Evolutionary conservation across 1,140 invertebrate species (phyloP), one percentile per base, ranked within the genome.

Genomic region (Monochamus saltuarius): DNA sequence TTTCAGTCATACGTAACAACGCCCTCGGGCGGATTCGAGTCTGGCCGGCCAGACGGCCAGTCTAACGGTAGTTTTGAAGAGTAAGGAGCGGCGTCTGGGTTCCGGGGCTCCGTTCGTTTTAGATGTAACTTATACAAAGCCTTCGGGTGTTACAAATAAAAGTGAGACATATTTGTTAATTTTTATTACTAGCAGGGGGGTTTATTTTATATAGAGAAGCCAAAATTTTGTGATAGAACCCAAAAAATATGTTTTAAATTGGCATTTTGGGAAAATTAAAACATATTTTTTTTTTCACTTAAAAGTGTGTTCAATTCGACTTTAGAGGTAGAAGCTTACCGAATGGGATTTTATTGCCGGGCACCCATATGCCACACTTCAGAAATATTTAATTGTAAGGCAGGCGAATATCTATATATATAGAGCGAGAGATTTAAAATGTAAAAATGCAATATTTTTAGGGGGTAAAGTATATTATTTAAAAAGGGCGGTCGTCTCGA

Each of bases 211-310:
- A 29, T 19, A 29, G 16, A 47, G 29, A 29, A 47, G 45, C 45
- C 45, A 47, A 47, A 19, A n/a, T 47, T 47, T 29, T 47, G 45
- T 47, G 45, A 47, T 47, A 47, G 45, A 47, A 14, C 11, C 17
- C 17, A 17, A 47, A 29, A 47, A 40, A 47, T 47, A 19, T 47
- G 45, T 47, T 14, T 47, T 29, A n/a, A 47, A 29, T 11, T 29
- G 17, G 16, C 17, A 13, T 19, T 22, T 19, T 16, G 13, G 17
- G 1, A 47, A 47, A n/a, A 19, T 29, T 16, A n/a, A 29, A 47
- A 16, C 17, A 17, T 22, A 22, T 22, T 47, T 47, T 47, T 19
- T 17, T 17, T 43, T 17, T 43, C 13, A 43, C 42, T 47, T n/a
- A 47, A 47, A 47, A 43, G 14, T 43, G 45, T 47, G 45, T 47